A percentile compares a stretch with the other conserved stretches of the same genome.
These are phyloP conservation scores for Andinoacara biseriatus DNA, from an alignment of 2,113 vertebrate genomes.

Conservation along the genomic window DNA sequence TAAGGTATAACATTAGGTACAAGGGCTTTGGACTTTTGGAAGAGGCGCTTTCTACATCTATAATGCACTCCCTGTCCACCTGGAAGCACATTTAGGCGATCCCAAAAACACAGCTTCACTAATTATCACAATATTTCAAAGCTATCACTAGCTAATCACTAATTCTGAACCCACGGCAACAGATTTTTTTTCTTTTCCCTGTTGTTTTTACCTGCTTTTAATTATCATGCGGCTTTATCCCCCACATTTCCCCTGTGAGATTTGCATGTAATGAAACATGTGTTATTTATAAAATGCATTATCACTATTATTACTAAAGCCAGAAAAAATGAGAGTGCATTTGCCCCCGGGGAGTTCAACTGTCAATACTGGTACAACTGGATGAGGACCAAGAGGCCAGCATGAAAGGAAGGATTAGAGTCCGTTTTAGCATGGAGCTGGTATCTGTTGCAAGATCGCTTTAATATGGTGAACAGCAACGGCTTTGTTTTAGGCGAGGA, in stretches of 20 bases:
- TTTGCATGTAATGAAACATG: conserved; percentile 56
- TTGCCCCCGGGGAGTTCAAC: conserved; percentile 38
- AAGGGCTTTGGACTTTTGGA: background rate
- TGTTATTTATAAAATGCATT: conserved; percentile 59
- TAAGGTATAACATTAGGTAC: conserved; percentile 9
- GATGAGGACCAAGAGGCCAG: conserved; percentile 49
- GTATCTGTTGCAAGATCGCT: conserved; percentile 69
- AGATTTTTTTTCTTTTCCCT: background rate
- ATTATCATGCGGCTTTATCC: conserved; percentile 27
- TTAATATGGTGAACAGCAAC: conserved; percentile 69
- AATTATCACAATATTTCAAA: conserved; percentile 4
- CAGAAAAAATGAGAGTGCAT: background rate
- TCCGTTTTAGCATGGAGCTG: conserved; percentile 53
- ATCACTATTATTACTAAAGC: conserved; percentile 41
- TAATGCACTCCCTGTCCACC: background rate
- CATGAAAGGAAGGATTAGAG: conserved; percentile 65
- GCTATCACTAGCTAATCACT: background rate
- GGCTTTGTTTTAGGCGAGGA: conserved; percentile 70
- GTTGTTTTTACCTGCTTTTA: conserved; percentile 51
- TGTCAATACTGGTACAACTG: conserved; percentile 52
- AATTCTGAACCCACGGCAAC: background rate
- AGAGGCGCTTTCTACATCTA: conserved; percentile 10
- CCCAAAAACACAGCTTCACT: background rate
- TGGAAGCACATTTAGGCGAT: conserved; percentile 4
- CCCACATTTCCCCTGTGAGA: conserved; percentile 26